Evolutionary conservation across 2,888 invertebrate genomes (phyloP).

Genomic region (Autographa pulchrina): DNA sequence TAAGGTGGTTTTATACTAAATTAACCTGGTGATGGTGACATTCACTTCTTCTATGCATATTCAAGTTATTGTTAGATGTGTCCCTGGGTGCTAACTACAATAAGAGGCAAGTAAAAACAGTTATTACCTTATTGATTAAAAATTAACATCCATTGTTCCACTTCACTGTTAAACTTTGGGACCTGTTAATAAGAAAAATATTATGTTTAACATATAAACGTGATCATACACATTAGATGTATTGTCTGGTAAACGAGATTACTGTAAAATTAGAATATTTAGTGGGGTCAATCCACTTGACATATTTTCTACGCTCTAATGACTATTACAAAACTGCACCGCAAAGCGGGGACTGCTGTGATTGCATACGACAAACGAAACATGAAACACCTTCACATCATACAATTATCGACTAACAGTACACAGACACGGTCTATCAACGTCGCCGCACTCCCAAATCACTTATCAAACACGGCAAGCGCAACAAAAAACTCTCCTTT

Average conservation of each 20-base stretch:
- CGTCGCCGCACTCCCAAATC: conserved; percentile 63
- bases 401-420: conserved; percentile 73
- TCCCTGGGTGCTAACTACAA: conserved; percentile 29
- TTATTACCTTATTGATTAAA: conserved; percentile 66
- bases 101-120: conserved; percentile 36
- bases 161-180: conserved; percentile 54
- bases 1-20: conserved; percentile 16
- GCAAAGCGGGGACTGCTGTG: conserved; percentile 52
- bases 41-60: conserved; percentile 28
- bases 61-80: conserved; percentile 26
- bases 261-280: conserved; percentile 63
- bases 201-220: conserved; percentile 32
- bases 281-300: conserved; percentile 79
- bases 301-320: conserved; percentile 88
- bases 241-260: conserved; percentile 53
- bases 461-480: conserved; percentile 71
- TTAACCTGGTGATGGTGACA: conserved; percentile 20
- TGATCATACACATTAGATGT: conserved; percentile 30
- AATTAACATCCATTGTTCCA: conserved; percentile 69
- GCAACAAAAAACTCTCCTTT: conserved; percentile 80
- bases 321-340: conserved; percentile 84
- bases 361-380: conserved; percentile 57
- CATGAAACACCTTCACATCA: conserved; percentile 63
- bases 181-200: conserved; percentile 55
- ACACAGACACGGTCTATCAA: conserved; percentile 76